phyloP scores from a whole-genome alignment of 2,888 invertebrate species.

The Tachina grossa region DNA sequence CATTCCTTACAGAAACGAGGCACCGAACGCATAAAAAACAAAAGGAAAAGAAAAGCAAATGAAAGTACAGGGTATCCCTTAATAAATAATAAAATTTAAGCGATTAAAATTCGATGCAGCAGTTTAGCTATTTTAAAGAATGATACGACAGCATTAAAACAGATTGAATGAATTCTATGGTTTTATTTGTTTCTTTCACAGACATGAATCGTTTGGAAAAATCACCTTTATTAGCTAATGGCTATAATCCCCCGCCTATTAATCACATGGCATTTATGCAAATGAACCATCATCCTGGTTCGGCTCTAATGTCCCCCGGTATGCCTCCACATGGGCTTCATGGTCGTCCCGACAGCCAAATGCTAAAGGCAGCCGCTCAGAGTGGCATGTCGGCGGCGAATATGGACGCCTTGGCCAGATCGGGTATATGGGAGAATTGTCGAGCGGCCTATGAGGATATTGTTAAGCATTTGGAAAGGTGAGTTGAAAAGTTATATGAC shows the following conservation, averaged over 20 bases:
- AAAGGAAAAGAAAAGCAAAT: too few relatives aligned
- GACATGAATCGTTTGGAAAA: slow-evolving; percentile 95
- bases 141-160: too few relatives aligned
- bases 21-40: too few relatives aligned
- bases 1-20: too few relatives aligned
- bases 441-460: slow-evolving; percentile 97
- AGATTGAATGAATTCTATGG: neutral
- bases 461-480: slow-evolving; percentile 97
- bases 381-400: slow-evolving; percentile 88
- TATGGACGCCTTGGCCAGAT: slow-evolving; percentile 95
- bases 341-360: slow-evolving; percentile 88
- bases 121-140: too few relatives aligned
- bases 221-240: slow-evolving; percentile 95
- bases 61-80: too few relatives aligned
- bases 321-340: slow-evolving; percentile 93
- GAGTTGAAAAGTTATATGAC: slow-evolving; percentile 81
- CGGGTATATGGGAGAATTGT: slow-evolving; percentile 97
- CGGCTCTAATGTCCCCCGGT: slow-evolving; percentile 94
- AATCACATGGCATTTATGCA: slow-evolving; percentile 98
- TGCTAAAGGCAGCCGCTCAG: slow-evolving; percentile 91
- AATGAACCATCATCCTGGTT: slow-evolving; percentile 90
- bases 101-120: too few relatives aligned
- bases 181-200: slow-evolving; percentile 79
- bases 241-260: slow-evolving; percentile 96
- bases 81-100: too few relatives aligned